Evolutionary conservation across 2,888 invertebrate genomes (phyloP).

Genomic region (Podotricha telesiphe): DNA sequence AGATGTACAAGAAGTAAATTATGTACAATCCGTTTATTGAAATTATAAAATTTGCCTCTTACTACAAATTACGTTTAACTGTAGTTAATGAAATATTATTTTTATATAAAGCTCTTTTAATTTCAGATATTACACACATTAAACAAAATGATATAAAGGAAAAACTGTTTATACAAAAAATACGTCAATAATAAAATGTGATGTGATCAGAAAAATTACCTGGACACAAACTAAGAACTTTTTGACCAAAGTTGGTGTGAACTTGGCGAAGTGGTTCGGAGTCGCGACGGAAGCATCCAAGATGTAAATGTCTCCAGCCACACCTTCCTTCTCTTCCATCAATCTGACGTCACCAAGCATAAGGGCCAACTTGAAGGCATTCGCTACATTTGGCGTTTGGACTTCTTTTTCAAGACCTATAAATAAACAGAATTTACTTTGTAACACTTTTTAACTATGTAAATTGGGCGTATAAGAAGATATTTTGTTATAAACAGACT

Average conservation of each 20-base stretch:
- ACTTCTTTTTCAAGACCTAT: constrained; percentile 86
- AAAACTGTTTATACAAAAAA: no score
- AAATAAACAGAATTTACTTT: background rate
- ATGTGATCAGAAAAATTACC: constrained; percentile 52
- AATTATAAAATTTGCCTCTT: no score
- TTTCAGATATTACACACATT: no score
- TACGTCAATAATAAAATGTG: no score
- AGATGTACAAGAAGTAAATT: no score
- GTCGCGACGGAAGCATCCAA: constrained; percentile 91
- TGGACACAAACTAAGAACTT: constrained; percentile 93
- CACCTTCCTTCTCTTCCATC: constrained; percentile 90
- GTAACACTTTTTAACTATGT: background rate
- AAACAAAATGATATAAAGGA: no score
- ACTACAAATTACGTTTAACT: no score
- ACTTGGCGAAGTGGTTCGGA: constrained; percentile 91
- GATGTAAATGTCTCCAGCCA: constrained; percentile 93
- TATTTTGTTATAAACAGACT: no score
- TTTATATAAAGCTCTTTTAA: no score
- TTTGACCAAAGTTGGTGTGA: constrained; percentile 91
- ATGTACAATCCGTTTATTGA: no score
- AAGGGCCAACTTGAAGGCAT: constrained; percentile 91
- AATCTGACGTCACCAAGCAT: constrained; percentile 94
- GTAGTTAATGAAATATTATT: no score
- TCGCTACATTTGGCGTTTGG: constrained; percentile 88
- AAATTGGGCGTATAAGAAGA: no score